Percentiles rank a stretch among this genome's conserved stretches.
phyloP scores from a whole-genome alignment of 2,113 vertebrate species.

The Siniperca knerii region DNA sequence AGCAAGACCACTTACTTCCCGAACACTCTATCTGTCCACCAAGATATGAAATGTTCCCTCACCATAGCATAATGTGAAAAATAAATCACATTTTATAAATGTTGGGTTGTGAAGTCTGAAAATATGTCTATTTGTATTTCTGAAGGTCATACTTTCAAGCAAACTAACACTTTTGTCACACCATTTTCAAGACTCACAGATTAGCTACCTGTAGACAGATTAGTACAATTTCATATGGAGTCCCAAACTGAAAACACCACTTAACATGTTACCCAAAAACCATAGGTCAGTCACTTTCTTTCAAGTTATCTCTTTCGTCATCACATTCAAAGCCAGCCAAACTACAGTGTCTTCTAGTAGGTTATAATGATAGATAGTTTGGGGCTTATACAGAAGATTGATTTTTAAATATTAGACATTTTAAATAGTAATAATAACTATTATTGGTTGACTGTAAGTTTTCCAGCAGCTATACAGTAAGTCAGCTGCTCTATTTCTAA shows the following conservation, averaged over 20 bases:
- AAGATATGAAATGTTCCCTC: constrained; percentile 5
- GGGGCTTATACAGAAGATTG: neutral
- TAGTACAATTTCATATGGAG: too few species aligned
- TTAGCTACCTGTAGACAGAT: neutral
- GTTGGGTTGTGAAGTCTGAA: constrained; percentile 9
- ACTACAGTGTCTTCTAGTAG: neutral
- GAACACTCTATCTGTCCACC: neutral
- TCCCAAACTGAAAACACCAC: too few species aligned
- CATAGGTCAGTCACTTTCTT: too few species aligned
- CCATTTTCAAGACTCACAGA: neutral
- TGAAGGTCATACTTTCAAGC: neutral
- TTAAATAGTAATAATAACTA: too few species aligned
- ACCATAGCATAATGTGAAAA: too few species aligned
- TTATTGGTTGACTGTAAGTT: too few species aligned
- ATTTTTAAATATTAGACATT: neutral
- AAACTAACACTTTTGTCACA: neutral
- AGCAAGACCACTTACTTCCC: constrained; percentile 20
- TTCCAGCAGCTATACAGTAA: too few species aligned
- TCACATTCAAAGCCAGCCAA: neutral
- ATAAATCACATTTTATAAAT: too few species aligned
- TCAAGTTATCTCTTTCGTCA: too few species aligned
- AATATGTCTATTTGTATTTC: neutral
- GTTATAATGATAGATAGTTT: too few species aligned
- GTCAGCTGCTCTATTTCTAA: too few species aligned
- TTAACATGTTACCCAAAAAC: too few species aligned